Conservation (phyloP, 2,888 invertebrate genomes). For the Caenorhabditis panamensis region DNA sequence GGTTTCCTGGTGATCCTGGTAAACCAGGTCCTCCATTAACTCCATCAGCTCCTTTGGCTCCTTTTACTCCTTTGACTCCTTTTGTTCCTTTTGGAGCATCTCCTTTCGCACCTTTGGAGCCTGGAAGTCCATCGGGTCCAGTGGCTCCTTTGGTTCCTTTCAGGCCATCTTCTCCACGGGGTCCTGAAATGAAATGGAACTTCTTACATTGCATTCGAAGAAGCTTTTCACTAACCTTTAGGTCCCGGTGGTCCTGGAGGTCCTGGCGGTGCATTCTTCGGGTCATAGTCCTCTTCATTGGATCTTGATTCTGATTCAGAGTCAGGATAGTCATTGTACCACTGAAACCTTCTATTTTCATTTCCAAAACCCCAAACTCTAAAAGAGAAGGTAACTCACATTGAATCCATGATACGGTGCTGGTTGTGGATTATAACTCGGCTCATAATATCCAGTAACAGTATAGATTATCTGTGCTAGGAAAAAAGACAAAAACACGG, state of each 20-base stretch:
- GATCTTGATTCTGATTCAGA: not conserved
- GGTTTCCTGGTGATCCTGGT: not conserved
- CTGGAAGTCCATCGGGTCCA: not conserved
- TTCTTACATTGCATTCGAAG: too few species aligned
- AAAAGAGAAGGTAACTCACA: not conserved
- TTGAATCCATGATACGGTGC: slow-evolving; percentile 2
- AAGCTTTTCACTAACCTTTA: not conserved
- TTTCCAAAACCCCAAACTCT: too few species aligned
- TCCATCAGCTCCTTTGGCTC: slow-evolving; percentile 6
- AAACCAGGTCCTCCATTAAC: not conserved
- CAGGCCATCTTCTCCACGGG: not conserved
- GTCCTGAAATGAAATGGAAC: not conserved
- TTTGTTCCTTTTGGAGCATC: not conserved
- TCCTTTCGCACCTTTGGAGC: not conserved
- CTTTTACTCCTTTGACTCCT: slow-evolving; percentile 3
- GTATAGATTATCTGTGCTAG: not conserved
- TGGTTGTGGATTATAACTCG: not conserved
- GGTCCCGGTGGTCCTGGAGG: slow-evolving; percentile 10
- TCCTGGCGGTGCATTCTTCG: slow-evolving; percentile 27
- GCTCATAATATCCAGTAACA: not conserved
- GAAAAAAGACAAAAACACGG: not conserved
- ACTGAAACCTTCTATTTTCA: not conserved
- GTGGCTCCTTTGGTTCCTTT: slow-evolving; percentile 7
- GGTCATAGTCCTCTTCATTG: slow-evolving; percentile 17
- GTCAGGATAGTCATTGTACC: not conserved